Conservation (phyloP, 2,797 vertebrate genomes). For the Acanthurus leucopareius region DNA sequence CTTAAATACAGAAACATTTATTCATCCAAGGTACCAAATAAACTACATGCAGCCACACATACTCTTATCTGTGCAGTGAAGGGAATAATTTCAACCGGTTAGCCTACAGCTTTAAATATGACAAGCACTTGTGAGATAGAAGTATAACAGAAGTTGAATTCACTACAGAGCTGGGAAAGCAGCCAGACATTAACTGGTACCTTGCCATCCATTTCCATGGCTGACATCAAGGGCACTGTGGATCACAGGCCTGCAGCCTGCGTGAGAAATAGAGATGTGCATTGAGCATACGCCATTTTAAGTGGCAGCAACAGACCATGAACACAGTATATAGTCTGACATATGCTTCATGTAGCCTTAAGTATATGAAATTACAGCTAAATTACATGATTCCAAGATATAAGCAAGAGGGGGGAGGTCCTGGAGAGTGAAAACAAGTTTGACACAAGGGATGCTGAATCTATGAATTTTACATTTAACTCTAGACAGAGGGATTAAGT, state of each 20-base stretch:
- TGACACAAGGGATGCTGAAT: background rate
- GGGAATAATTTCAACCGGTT: slow-evolving; percentile 35
- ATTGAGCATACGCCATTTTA: slow-evolving; percentile 32
- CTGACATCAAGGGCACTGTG: slow-evolving; percentile 54
- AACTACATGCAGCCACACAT: background rate
- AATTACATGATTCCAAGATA: background rate
- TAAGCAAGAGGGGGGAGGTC: background rate
- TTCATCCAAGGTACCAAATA: background rate
- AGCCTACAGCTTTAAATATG: slow-evolving; percentile 24
- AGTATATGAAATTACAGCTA: background rate
- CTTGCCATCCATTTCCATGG: slow-evolving; percentile 51
- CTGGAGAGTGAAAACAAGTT: background rate
- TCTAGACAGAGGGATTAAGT: background rate
- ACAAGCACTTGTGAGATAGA: slow-evolving; percentile 44
- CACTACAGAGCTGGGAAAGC: slow-evolving; percentile 42
- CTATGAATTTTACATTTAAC: background rate
- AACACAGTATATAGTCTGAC: slow-evolving; percentile 16
- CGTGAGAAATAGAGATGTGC: slow-evolving; percentile 36
- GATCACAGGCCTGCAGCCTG: slow-evolving; percentile 50
- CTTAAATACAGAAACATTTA: no score
- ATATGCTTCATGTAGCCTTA: background rate
- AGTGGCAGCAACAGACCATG: slow-evolving; percentile 10
- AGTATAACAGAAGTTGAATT: slow-evolving; percentile 46
- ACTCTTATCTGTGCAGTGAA: slow-evolving; percentile 2
- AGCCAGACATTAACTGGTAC: slow-evolving; percentile 56